Conservation (phyloP, 2,888 invertebrate species). For the Andrena chrysosceles region DNA sequence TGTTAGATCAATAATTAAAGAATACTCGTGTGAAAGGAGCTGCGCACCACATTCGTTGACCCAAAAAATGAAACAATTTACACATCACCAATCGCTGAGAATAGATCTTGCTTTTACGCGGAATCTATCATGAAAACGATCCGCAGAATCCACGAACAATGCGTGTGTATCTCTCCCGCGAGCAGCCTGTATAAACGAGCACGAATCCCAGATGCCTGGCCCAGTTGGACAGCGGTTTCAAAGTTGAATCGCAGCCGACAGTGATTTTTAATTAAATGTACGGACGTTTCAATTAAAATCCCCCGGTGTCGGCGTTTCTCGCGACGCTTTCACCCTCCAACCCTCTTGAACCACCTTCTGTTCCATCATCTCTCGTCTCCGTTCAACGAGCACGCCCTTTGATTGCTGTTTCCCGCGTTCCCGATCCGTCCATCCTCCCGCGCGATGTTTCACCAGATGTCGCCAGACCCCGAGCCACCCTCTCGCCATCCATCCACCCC, state of each 20-base stretch:
- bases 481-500: neutral
- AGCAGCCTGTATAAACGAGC: neutral
- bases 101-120: neutral
- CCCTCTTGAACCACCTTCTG: slow-evolving; percentile 1
- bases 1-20: too few relatives aligned
- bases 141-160: neutral
- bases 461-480: slow-evolving; percentile 30
- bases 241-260: slow-evolving; percentile 54
- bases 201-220: slow-evolving; percentile 11
- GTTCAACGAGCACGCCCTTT: slow-evolving; percentile 37
- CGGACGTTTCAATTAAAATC: slow-evolving; percentile 73
- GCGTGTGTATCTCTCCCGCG: neutral
- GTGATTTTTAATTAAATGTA: slow-evolving; percentile 72
- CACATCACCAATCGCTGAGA: neutral
- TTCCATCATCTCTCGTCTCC: slow-evolving; percentile 37
- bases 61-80: neutral
- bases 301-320: slow-evolving; percentile 47
- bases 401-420: slow-evolving; percentile 33
- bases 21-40: too few relatives aligned
- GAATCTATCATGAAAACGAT: neutral
- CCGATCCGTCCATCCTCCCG: slow-evolving; percentile 26
- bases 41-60: neutral
- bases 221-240: slow-evolving; percentile 39
- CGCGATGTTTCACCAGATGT: slow-evolving; percentile 67
- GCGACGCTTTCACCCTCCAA: slow-evolving; percentile 26